Conservation (phyloP, 2,113 vertebrate species). For the Bufo bufo region DNA sequence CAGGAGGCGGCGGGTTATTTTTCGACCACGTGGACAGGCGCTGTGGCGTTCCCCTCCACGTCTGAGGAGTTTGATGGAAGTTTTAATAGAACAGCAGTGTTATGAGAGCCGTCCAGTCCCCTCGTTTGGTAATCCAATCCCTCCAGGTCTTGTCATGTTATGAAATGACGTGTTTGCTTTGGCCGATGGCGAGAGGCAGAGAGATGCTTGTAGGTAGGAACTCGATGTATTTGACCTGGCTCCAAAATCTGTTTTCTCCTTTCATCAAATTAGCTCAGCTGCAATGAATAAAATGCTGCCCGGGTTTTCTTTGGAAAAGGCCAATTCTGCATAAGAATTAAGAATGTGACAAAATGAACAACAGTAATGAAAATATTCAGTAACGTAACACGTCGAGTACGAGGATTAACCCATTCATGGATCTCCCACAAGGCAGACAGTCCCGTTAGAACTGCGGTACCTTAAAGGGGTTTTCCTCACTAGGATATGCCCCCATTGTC, state of each 20-base stretch:
- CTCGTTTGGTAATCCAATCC: conserved; percentile 65
- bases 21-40: conserved; percentile 1
- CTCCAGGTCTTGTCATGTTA: conserved; percentile 71
- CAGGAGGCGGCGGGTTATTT: conserved; percentile 4
- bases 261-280: conserved; percentile 77
- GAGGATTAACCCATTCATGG: neutral
- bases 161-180: conserved; percentile 75
- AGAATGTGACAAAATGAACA: conserved; percentile 66
- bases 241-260: conserved; percentile 71
- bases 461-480: no score
- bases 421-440: no score
- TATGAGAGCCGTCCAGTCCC: conserved; percentile 70
- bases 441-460: neutral
- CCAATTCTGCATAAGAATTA: conserved; percentile 51
- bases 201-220: conserved; percentile 74
- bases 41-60: conserved; percentile 19
- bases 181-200: conserved; percentile 65
- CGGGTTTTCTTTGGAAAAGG: neutral
- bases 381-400: no score
- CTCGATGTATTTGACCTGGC: conserved; percentile 74
- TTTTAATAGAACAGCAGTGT: conserved; percentile 68
- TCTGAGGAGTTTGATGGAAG: conserved; percentile 59
- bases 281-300: conserved; percentile 59
- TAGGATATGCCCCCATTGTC: no score
- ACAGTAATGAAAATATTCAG: conserved; percentile 21